Conservation (phyloP, 2,797 vertebrate genomes). For the Spea hammondii region DNA sequence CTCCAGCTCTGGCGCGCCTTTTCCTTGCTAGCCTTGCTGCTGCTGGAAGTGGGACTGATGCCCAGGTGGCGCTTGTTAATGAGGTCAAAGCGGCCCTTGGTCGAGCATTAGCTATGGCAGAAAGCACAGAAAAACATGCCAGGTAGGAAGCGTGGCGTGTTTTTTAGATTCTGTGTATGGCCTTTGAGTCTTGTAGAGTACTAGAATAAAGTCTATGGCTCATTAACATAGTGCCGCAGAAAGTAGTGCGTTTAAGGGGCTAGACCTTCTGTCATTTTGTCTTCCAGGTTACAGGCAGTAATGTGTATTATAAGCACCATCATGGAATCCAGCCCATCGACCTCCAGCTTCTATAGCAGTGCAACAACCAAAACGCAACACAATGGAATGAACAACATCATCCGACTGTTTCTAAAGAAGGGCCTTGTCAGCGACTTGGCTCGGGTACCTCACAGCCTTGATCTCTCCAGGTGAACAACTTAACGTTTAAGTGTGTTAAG, state of each 20-base stretch:
- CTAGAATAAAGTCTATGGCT: too few species aligned
- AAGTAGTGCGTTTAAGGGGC: too few species aligned
- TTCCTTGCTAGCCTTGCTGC: conserved; percentile 92
- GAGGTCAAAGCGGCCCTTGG: conserved; percentile 95
- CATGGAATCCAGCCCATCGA: conserved; percentile 97
- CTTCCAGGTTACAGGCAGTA: conserved; percentile 86
- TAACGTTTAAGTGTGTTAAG: not conserved
- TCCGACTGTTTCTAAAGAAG: conserved; percentile 94
- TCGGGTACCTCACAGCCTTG: conserved; percentile 91
- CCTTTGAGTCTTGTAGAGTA: too few species aligned
- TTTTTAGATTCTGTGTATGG: not conserved
- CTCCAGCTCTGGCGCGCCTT: conserved; percentile 88
- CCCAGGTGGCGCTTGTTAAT: conserved; percentile 91
- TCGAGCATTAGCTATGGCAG: conserved; percentile 90
- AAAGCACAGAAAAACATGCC: conserved; percentile 95
- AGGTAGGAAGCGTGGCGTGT: conserved; percentile 70
- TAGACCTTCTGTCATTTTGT: not conserved
- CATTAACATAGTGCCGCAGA: too few species aligned
- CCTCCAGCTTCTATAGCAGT: conserved; percentile 95
- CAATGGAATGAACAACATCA: conserved; percentile 98
- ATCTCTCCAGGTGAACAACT: conserved; percentile 81
- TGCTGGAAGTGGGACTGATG: conserved; percentile 91
- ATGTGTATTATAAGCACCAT: conserved; percentile 99
- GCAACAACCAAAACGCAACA: conserved; percentile 90
- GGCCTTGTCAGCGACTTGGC: conserved; percentile 93